Evolutionary conservation across 2,113 vertebrate genomes (phyloP), one percentile per base, ranked within the genome.

Genomic region (Gallinago jamesoni): DNA sequence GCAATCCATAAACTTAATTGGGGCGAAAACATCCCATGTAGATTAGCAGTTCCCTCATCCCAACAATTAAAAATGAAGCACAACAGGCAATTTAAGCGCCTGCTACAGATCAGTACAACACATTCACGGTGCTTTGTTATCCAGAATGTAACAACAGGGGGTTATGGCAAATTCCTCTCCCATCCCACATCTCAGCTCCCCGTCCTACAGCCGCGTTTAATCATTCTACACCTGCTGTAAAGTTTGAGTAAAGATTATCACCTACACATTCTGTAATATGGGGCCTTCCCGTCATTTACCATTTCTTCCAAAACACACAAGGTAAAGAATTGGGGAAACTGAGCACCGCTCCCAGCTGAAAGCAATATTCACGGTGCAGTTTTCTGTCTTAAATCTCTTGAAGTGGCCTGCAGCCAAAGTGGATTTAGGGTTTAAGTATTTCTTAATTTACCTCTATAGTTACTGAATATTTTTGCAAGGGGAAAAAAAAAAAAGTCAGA

Each of bases 391-490:
- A 93, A 88, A 86, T 60, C 90, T 88, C 87, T 70, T 67, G 28
- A 43, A 35, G 68, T 94, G 92, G 74, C 92, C 68, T 3, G 16
- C 48, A 88, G 94, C 96, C 96, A 96, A 94, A 63, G 73, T 43
- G 60, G 85, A 76, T 83, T 96, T 90, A 79, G 85, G 59, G 55
- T 89, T 91, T 80, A 93, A 90, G 68, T 55, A 86, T 93, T 96
- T 96, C 83, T 88, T 94, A 88, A 94, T 95, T 96, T 75, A 86
- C 83, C 83, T 96, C 92, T 67, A 14, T 7, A 88, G 78, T 85
- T 86, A 80, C 59, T 2, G 53, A 92, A 93, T 20, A 56, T 59
- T 86, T 84, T 68, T 88, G 55, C 70, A 90, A 89, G 37, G 4
- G 12, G 0, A 39, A 80, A 57, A 30, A 78, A 78, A 88, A 33